Evolutionary conservation across 2,113 vertebrate species (phyloP).

Genomic region (Rutilus rutilus): DNA sequence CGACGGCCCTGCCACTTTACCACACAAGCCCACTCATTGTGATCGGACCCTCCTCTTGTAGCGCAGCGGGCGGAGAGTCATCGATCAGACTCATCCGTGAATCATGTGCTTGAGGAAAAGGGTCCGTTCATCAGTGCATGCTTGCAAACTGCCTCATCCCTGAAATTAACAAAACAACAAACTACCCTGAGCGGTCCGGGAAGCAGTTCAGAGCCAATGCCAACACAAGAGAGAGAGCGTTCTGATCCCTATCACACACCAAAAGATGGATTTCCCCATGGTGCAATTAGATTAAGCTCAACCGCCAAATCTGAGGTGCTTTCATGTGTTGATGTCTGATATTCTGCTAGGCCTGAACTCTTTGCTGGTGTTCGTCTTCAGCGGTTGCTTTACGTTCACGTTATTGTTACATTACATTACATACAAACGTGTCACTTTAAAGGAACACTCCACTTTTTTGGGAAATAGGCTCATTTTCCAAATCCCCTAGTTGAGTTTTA

Average conservation of each 20-base stretch:
- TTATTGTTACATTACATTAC: not conserved
- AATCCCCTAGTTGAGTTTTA: too few species aligned
- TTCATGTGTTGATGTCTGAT: conserved; percentile 25
- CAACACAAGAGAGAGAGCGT: not conserved
- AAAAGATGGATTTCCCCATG: not conserved
- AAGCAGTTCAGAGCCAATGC: conserved; percentile 6
- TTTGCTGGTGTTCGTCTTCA: not conserved
- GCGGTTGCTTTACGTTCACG: not conserved
- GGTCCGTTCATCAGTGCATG: conserved; percentile 35
- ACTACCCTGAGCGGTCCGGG: conserved; percentile 10
- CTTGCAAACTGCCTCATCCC: conserved; percentile 46
- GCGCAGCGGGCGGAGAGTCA: conserved; percentile 39
- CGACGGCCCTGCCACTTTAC: conserved; percentile 30
- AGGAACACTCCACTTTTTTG: too few species aligned
- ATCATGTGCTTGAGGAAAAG: conserved; percentile 45
- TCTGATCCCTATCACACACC: conserved; percentile 9
- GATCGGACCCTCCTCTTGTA: conserved; percentile 15
- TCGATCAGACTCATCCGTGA: conserved; percentile 42
- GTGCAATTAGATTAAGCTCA: conserved; percentile 8
- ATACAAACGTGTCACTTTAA: not conserved
- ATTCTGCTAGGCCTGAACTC: not conserved
- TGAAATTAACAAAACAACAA: not conserved
- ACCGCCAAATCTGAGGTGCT: conserved; percentile 4
- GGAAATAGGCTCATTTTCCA: too few species aligned
- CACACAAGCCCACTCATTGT: conserved; percentile 37